Conservation (phyloP, 2,888 invertebrate species). For the Melikaiella ostensackeni region DNA sequence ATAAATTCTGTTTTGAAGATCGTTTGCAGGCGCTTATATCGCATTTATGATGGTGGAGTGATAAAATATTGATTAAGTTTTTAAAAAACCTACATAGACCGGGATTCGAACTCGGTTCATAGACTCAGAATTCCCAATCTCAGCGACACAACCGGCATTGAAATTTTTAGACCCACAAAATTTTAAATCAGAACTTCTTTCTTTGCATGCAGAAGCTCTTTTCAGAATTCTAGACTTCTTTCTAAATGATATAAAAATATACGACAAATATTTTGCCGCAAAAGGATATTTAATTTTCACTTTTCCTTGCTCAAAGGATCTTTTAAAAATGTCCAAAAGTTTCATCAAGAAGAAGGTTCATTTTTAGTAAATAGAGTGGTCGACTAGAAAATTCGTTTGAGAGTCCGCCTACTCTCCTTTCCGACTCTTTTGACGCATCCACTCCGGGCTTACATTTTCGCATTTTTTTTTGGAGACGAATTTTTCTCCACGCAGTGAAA, state of each 20-base stretch:
- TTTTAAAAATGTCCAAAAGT: not conserved
- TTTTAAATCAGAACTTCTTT: too few relatives aligned
- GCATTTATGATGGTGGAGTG: too few relatives aligned
- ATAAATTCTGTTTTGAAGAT: too few relatives aligned
- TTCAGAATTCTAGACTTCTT: not conserved
- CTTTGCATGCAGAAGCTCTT: not conserved
- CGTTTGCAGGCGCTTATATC: too few relatives aligned
- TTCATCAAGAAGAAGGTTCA: not conserved
- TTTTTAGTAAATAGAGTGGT: not conserved
- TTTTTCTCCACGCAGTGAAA: not conserved
- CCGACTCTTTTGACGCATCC: not conserved
- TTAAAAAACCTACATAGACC: too few relatives aligned
- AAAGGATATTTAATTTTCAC: not conserved
- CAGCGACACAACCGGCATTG: too few relatives aligned
- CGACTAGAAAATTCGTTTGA: not conserved
- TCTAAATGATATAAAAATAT: not conserved
- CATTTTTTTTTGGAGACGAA: not conserved
- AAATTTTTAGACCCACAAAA: too few relatives aligned
- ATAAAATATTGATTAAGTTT: too few relatives aligned
- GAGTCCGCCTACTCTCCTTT: not conserved
- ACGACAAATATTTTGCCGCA: not conserved
- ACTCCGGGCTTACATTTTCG: not conserved
- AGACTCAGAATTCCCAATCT: too few relatives aligned
- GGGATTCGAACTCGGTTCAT: too few relatives aligned
- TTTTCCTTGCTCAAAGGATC: not conserved